phyloP scores from a whole-genome alignment of 1,140 invertebrate genomes.

The Drosophila pseudoobscura region DNA sequence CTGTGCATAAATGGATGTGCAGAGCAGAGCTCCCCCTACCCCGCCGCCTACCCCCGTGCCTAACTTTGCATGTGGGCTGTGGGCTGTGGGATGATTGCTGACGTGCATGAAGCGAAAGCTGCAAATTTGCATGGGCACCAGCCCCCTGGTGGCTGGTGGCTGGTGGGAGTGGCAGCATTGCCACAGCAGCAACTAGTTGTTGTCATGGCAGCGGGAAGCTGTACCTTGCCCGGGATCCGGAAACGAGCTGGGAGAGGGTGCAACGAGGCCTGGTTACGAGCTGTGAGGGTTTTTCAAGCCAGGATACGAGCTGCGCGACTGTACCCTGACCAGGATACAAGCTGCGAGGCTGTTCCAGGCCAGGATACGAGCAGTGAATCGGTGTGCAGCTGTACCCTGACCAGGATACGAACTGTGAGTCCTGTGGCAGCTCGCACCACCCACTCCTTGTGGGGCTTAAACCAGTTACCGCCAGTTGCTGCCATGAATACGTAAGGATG shows the following conservation, averaged over 20 bases:
- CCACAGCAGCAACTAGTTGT: conserved; percentile 41
- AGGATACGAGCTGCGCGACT: no score
- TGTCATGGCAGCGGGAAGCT: conserved; percentile 37
- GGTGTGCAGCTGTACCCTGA: no score
- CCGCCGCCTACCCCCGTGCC: conserved; percentile 4
- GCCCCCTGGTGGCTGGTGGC: not conserved
- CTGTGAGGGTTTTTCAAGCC: no score
- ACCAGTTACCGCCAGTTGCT: not conserved
- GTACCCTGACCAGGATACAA: no score
- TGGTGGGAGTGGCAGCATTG: conserved; percentile 22
- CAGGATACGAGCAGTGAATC: no score
- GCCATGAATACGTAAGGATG: conserved; percentile 38
- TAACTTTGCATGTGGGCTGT: conserved; percentile 55
- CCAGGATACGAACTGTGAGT: no score
- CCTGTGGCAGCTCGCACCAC: no score
- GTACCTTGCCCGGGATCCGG: conserved; percentile 10
- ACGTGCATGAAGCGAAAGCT: conserved; percentile 56
- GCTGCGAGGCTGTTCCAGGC: no score
- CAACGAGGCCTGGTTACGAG: no score
- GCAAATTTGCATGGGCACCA: conserved; percentile 50
- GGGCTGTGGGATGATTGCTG: conserved; percentile 61
- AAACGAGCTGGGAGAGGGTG: conserved; percentile 33
- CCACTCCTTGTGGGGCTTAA: no score
- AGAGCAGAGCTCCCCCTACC: not conserved
- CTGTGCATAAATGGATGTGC: conserved; percentile 72